Percentiles rank a stretch among this genome's conserved stretches.
Conservation (phyloP, 2,113 vertebrate genomes). For the Lophotis ruficrista region DNA sequence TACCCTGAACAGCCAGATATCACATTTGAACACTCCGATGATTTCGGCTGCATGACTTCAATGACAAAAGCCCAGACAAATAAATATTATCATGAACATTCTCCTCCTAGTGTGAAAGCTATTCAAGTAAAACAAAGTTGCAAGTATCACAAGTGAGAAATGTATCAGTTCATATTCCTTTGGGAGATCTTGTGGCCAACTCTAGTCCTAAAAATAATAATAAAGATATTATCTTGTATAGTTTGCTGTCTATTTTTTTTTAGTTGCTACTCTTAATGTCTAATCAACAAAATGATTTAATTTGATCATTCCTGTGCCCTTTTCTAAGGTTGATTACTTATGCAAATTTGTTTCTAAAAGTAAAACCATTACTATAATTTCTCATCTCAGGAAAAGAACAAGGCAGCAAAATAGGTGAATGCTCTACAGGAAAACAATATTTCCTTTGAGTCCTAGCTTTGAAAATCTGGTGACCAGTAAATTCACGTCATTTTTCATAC, state of each 20-base stretch:
- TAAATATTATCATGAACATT: background rate
- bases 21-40: background rate
- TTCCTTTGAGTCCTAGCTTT: background rate
- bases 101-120: background rate
- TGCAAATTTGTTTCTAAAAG: background rate
- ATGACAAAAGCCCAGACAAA: background rate
- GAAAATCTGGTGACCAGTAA: background rate
- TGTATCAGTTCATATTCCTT: background rate
- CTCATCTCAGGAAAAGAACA: background rate
- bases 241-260: background rate
- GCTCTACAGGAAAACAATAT: background rate
- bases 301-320: background rate
- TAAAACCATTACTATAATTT: background rate
- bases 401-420: background rate
- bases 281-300: background rate
- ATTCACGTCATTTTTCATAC: background rate
- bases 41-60: background rate
- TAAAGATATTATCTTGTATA: background rate
- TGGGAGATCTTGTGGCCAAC: background rate
- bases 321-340: background rate
- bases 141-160: background rate
- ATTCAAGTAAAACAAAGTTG: background rate
- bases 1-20: background rate
- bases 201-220: background rate
- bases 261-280: background rate